Percentiles rank a stretch among this genome's conserved stretches.
Conservation (phyloP, 2,888 invertebrate genomes). For the Zygaena filipendulae region DNA sequence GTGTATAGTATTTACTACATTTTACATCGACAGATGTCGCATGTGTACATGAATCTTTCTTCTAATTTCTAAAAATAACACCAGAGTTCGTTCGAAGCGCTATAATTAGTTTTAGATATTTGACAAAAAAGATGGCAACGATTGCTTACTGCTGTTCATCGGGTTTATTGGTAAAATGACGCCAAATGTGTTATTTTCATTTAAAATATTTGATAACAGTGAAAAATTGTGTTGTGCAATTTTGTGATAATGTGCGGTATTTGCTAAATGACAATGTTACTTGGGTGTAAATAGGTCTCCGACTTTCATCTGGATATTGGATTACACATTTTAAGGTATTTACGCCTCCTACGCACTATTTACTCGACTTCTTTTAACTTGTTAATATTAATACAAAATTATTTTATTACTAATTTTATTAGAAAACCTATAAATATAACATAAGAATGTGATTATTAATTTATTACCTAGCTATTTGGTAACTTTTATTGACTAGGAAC, state of each 20-base stretch:
- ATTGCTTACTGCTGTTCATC: constrained; percentile 62
- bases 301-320: constrained; percentile 65
- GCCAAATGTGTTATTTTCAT: constrained; percentile 65
- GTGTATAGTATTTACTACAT: no score
- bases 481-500: no score
- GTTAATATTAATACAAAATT: no score
- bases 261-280: constrained; percentile 58
- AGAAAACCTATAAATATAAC: no score
- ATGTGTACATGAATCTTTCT: no score
- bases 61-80: constrained; percentile 65
- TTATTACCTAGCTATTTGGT: no score
- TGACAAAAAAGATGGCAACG: constrained; percentile 70
- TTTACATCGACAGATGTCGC: no score
- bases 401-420: no score
- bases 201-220: constrained; percentile 55
- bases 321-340: constrained; percentile 67
- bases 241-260: constrained; percentile 60
- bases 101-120: constrained; percentile 68
- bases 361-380: no score
- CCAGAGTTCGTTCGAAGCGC: constrained; percentile 66
- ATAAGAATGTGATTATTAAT: no score
- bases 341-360: constrained; percentile 44
- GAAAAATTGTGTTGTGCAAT: constrained; percentile 61
- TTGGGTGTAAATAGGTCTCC: constrained; percentile 57
- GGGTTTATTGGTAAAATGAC: constrained; percentile 64